Base-by-base conservation (phyloP, 2,113 vertebrate species). In the Chauna torquata region DNA sequence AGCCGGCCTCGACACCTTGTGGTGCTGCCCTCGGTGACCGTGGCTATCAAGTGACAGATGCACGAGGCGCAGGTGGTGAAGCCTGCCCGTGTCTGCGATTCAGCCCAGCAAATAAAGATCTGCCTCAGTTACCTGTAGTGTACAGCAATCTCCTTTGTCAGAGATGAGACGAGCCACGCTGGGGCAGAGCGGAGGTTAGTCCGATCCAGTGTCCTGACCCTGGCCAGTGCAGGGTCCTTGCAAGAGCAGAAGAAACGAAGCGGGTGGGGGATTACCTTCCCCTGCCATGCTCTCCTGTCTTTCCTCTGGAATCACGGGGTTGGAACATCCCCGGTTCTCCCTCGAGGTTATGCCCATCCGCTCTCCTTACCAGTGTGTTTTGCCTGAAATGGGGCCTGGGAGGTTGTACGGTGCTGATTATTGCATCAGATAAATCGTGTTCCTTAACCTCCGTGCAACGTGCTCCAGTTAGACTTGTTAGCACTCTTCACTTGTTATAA, bases 401-500 rank as follows among this genome's bases (percentile, higher is more conserved):
- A 92, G 57, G 49, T 81, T 88, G 54, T 49, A 11, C 80, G 85
- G 32, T 3, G 16, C 55, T 66, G 76, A 58, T 81, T 77, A 88
- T 94, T 81, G 55, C 32, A 50, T 91, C 90, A 94, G 88, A 38
- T 82, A 71, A 68, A 16, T 54, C 2, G 3, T 55, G 20, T 94
- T 92, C 91, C 74, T 95, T 90, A 42, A 58, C 34, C 64, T 81
- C 27, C 22, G 5, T 74, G 78, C 84, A 57, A 9, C 55, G 55
- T 52, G 17, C 83, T 72, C 47, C 58, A 50, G 61, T 71, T 91
- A 79, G 87, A 82, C 75, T 92, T 87, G 86, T 84, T 96, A 78
- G 44, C 12, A 13, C 84, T 94, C 81, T 57, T 94, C 44, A 40
- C 96, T 94, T 96, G 68, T 76, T 74, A 36, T n/a, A 92, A 87